Percentiles rank a stretch among this genome's conserved stretches.
Evolutionary conservation across 2,888 invertebrate species (phyloP).

Genomic region (Polyommatus iphigenia): DNA sequence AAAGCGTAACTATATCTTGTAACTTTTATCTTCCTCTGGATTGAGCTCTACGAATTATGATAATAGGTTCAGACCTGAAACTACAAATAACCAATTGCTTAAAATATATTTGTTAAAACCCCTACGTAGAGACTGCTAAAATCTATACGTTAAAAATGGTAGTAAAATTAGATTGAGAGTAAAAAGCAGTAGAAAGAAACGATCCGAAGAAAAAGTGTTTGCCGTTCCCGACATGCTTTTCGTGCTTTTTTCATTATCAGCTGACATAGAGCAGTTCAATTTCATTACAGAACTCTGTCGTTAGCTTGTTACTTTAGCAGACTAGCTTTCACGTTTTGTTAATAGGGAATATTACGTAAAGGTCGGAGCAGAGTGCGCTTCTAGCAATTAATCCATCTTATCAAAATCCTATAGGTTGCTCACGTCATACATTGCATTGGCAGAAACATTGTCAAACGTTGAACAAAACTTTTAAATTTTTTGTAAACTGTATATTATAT

Average conservation of each 20-base stretch:
- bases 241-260: not conserved
- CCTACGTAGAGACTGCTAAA: not conserved
- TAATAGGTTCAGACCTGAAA: no score
- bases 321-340: not conserved
- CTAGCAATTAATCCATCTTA: no score
- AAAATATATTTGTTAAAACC: not conserved
- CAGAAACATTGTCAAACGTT: no score
- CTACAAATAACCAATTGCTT: not conserved
- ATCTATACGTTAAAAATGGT: not conserved
- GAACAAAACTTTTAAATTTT: no score
- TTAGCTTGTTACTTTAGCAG: not conserved
- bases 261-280: not conserved
- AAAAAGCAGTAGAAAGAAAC: not conserved
- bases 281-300: constrained; percentile 12
- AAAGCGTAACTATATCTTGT: no score
- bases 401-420: no score
- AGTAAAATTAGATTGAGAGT: not conserved
- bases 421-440: no score
- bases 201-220: not conserved
- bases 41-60: no score
- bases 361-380: no score
- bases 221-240: not conserved
- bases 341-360: not conserved
- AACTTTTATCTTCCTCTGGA: no score
- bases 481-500: no score